phyloP scores from a whole-genome alignment of 2,888 invertebrate species.

The Saturnia japonica region DNA sequence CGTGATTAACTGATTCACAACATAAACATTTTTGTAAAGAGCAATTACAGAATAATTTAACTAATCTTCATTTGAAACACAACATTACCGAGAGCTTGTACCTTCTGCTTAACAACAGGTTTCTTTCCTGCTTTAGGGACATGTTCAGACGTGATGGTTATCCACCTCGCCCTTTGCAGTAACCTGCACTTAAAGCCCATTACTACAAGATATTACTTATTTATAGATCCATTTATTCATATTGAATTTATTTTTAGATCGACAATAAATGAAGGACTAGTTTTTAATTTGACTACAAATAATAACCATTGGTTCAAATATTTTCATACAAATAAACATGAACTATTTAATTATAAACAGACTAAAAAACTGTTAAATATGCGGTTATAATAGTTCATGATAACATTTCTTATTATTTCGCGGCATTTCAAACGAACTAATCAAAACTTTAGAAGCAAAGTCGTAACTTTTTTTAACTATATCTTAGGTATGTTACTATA shows the following conservation, averaged over 20 bases:
- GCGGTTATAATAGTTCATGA: too few relatives aligned
- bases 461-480: too few relatives aligned
- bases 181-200: slow-evolving; percentile 15
- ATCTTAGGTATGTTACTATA: too few relatives aligned
- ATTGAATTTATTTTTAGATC: slow-evolving; percentile 10
- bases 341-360: too few relatives aligned
- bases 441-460: too few relatives aligned
- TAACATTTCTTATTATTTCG: too few relatives aligned
- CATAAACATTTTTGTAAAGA: neutral
- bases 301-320: neutral
- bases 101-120: slow-evolving; percentile 3
- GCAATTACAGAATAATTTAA: neutral
- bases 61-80: neutral
- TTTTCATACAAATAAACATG: too few relatives aligned
- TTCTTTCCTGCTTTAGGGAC: neutral
- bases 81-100: neutral
- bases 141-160: neutral
- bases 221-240: slow-evolving; percentile 14
- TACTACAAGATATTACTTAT: slow-evolving; percentile 18
- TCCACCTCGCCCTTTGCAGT: too few relatives aligned
- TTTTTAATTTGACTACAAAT: neutral
- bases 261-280: neutral
- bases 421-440: too few relatives aligned
- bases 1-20: neutral
- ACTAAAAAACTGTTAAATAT: too few relatives aligned